Conservation (phyloP, 2,888 invertebrate genomes). For the Galeopsomyia nigrocyanea region DNA sequence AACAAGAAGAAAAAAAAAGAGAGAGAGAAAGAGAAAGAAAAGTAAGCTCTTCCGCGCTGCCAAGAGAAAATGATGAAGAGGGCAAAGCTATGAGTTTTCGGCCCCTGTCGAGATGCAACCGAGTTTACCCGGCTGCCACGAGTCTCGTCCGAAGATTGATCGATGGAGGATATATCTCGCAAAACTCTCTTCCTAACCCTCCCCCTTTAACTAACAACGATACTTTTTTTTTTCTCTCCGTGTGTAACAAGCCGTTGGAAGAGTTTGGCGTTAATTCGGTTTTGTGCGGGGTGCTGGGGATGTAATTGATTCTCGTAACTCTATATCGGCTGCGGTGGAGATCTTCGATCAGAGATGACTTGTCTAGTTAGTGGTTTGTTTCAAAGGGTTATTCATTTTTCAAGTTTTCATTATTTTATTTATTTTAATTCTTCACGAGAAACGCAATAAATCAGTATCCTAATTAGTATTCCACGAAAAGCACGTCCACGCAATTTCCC, state of each 20-base stretch:
- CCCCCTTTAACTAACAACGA: neutral
- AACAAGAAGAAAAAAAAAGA: neutral
- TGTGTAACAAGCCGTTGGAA: neutral
- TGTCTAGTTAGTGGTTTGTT: too few species aligned
- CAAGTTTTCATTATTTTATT: too few species aligned
- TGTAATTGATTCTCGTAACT: conserved; percentile 27
- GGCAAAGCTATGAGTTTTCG: conserved; percentile 17
- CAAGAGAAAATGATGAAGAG: neutral
- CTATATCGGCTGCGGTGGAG: neutral
- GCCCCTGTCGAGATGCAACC: conserved; percentile 43
- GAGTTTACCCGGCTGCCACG: conserved; percentile 15
- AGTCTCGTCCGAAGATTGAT: conserved; percentile 38
- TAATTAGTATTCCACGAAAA: too few species aligned
- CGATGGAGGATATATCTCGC: conserved; percentile 28
- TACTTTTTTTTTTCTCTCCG: neutral
- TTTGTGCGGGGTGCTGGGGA: conserved; percentile 13
- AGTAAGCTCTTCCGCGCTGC: conserved; percentile 17
- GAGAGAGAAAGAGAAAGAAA: neutral
- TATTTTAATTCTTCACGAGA: too few species aligned
- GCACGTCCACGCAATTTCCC: too few species aligned
- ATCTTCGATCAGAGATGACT: neutral
- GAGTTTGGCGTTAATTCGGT: conserved; percentile 19
- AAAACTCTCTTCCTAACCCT: conserved; percentile 16
- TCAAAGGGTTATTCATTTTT: too few species aligned
- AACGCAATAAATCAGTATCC: too few species aligned